A percentile compares a stretch with the other conserved stretches of the same genome.
These are phyloP conservation scores for Carcharodon carcharias DNA, from an alignment of 2,797 vertebrate genomes.

Conservation along the genomic window DNA sequence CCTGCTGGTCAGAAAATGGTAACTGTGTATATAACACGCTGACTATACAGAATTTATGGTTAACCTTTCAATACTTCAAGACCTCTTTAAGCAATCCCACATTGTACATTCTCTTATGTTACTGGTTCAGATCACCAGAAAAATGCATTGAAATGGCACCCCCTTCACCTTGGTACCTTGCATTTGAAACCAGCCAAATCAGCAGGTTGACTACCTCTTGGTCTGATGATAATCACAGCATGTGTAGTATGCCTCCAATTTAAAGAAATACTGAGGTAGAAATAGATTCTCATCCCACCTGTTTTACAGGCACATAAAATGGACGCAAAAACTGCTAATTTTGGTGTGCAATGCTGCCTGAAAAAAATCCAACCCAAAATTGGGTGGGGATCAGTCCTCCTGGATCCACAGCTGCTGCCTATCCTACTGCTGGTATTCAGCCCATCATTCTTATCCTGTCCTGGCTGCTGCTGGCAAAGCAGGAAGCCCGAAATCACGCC, in stretches of 20 bases:
- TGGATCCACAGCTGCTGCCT: not conserved
- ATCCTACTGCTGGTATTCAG: not conserved
- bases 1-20: not conserved
- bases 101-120: not conserved
- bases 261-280: not conserved
- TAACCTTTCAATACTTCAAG: not conserved
- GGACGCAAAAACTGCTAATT: not conserved
- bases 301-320: not conserved
- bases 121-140: not conserved
- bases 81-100: not conserved
- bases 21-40: not conserved
- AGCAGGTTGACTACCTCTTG: not conserved
- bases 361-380: not conserved
- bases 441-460: not conserved
- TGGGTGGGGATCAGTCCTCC: too few species aligned
- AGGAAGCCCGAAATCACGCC: not conserved
- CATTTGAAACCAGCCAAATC: not conserved
- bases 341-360: not conserved
- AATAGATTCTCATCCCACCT: not conserved
- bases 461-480: not conserved
- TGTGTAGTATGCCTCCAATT: not conserved
- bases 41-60: not conserved
- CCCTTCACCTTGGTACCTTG: not conserved
- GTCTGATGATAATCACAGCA: not conserved
- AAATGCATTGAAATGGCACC: not conserved